Evolutionary conservation across 2,113 vertebrate genomes (phyloP), one percentile per base, ranked within the genome.

Genomic region (Trinectes maculatus): DNA sequence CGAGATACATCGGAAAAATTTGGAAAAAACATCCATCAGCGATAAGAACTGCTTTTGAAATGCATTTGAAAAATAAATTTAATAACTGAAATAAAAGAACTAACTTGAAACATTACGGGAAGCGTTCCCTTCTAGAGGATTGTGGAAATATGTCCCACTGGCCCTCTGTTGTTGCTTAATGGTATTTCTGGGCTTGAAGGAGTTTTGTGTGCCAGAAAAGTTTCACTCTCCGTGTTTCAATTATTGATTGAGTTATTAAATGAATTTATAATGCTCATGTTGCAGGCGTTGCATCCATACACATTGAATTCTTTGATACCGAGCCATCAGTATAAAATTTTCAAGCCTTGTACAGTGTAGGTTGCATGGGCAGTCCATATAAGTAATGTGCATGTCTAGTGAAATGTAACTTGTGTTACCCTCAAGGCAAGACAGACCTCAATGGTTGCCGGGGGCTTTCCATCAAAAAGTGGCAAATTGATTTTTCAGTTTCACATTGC

Each of bases 161-260:
- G 81, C 71, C 52, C 31, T 34, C 24, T 71, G 24, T 72, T 74
- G 54, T 65, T 76, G 37, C 71, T 43, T 79, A 72, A 83, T 85
- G 71, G 61, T 64, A 69, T 77, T 77, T 80, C 72, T 80, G 21
- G 33, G 53, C 57, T 78, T 63, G 69, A 58, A 72, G 53, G 29
- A 59, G 68, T 49, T 64, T 25, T 56, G 11, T 28, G 64, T 67
- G 83, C 81, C 80, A 87, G 70, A 68, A 22, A 73, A 56, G 56
- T 75, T 54, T 82, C 58, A 69, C 66, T 59, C 26, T 67, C 59
- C 53, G 55, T 69, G 55, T 57, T 72, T 65, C 25, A 31, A 22
- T 68, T 82, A 89, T 89, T 72, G 74, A 85, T 84, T 68, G 71
- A 40, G 60, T 72, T 62, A 70, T 84, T 82, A 79, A 81, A 71